Base-by-base conservation (phyloP, 2,113 vertebrate genomes). In the Artemisiospiza belli region DNA sequence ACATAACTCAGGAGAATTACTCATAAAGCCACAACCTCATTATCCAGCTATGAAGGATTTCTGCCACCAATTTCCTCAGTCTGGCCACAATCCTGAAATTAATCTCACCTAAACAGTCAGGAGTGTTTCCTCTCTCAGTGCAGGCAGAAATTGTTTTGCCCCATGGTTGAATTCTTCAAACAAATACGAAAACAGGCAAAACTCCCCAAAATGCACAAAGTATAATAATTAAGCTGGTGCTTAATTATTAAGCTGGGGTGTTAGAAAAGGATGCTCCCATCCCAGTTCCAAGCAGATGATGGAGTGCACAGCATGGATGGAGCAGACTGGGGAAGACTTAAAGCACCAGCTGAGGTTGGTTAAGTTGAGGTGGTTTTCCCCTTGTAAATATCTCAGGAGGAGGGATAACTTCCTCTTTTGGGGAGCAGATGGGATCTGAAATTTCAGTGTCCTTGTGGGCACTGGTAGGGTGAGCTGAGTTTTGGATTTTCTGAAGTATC, bases 1-100 rank as follows among this genome's bases (percentile, higher is more conserved):
- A 8, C 61, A 52, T 86, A 95, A 94, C 76, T 96, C 90, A 90
- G 86, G 55, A 55, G 84, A 72, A 93, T 96, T 93, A 92, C 72
- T 97, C 92, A 95, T 90, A 88, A 74, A 90, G 57, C 52, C 66
- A 5, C 88, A 94, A 67, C 76, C 72, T 90, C 44, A 35, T 94
- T 94, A 88, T 49, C 52, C 73, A 90, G 1, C 52, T 85, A 30
- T 75, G 80, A 81, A 62, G 37, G 68, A 94, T 95, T 93, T 90
- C 79, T 90, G 70, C 72, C 76, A 78, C 88, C 49, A 44, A 5
- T 83, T 83, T 92, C 73, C 79, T 92, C 52, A 24, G 28, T 64
- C 63, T 93, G 83, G 85, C 57, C 61, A 52, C 61, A 83, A 25
- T 89, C 83, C 61, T 93, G 85, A 81, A 90, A 86, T 97, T 28